Percentiles rank a stretch among this genome's conserved stretches.
These are phyloP conservation scores for Procambarus virginalis DNA, from an alignment of 1,140 invertebrate genomes.

Conservation along the genomic window DNA sequence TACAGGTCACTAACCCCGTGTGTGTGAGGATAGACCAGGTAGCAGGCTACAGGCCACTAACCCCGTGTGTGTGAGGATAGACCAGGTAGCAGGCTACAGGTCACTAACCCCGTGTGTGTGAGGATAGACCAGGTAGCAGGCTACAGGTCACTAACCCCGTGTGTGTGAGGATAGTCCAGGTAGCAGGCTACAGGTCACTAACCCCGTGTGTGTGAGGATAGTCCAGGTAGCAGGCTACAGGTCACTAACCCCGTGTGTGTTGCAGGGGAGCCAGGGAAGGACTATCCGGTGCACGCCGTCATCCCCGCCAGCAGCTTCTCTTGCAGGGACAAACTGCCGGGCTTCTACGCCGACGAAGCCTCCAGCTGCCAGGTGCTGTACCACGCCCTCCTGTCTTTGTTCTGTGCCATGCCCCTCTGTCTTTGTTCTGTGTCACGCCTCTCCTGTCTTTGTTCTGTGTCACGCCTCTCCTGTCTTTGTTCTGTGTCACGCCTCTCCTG, in stretches of 20 bases:
- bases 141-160: background rate
- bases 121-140: background rate
- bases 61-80: no score
- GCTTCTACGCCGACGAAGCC: conserved; percentile 90
- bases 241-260: background rate
- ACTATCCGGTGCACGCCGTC: conserved; percentile 83
- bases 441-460: conserved; percentile 72
- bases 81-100: no score
- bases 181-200: background rate
- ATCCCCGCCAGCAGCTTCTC: conserved; percentile 85
- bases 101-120: no score
- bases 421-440: no score
- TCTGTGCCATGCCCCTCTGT: no score
- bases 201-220: background rate
- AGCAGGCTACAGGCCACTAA: no score
- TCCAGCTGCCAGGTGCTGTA: conserved; percentile 83
- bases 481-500: no score
- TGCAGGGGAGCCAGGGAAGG: conserved; percentile 58
- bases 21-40: no score
- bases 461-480: no score
- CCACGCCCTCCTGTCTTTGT: no score
- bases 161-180: background rate
- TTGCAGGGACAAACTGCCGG: conserved; percentile 82
- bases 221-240: background rate
- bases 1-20: no score